Base-by-base conservation (phyloP, 2,888 invertebrate species). In the Diarsia mendica region DNA sequence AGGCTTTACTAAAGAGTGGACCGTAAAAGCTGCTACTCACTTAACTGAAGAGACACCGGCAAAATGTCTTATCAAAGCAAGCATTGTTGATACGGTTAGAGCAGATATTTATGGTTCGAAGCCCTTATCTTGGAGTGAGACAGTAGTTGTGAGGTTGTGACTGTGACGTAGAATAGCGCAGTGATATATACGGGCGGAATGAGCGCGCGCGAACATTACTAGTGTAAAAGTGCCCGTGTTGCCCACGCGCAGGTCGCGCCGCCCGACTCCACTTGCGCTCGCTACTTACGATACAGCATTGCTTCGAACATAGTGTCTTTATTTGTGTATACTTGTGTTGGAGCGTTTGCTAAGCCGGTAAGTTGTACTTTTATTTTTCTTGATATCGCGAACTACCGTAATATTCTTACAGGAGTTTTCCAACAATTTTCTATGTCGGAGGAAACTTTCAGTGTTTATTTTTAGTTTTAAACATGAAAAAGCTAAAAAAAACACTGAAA, bases 151-250 rank as follows among this genome's bases (percentile, higher is more conserved):
- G 55, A 6, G 18, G 51, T 39, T 71, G 85, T 95, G 55, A 6
- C 20, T 44, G 61, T 63, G 96, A 96, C 96, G 96, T 95, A 93
- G 93, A 87, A 81, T 77, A 75, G 81, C 85, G 84, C 83, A 79
- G 89, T 89, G 92, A 94, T 96, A 96, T 94, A 96, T 96, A 96
- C 93, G 83, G 86, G 88, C 73, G 91, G 79, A 86, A 78, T 83
- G 86, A 88, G 91, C 94, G 94, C 96, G 95, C 95, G 96, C 94
- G 95, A 90, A 91, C 93, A 94, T 93, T 94, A 92, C 89, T 83
- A 91, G 92, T 94, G 88, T 84, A 88, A 90, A 88, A 93, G 92
- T 93, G 93, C 91, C 93, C 89, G 92, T 90, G 92, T 86, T 90
- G 91, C 89, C 90, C 88, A 86, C 87, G 90, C 92, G 91, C 91